Evolutionary conservation across 2,113 vertebrate species (phyloP).

Genomic region (Mandrillus leucophaeus): DNA sequence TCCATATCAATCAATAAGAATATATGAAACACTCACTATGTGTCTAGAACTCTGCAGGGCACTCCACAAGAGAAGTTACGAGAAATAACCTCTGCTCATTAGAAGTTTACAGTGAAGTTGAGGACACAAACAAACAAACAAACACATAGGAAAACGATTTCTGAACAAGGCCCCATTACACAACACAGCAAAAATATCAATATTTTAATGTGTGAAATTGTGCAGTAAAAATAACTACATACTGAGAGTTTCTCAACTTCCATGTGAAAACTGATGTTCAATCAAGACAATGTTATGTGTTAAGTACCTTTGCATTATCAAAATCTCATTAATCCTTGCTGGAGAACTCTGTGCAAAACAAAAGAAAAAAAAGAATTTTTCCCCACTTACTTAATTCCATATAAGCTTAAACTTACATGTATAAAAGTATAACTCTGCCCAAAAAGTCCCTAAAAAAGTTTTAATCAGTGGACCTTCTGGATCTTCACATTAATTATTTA

Average conservation of each 20-base stretch:
- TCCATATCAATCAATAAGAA: background rate
- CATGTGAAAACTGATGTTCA: background rate
- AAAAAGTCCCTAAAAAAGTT: background rate
- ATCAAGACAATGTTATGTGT: background rate
- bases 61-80: background rate
- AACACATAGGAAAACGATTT: background rate
- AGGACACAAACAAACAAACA: background rate
- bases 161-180: background rate
- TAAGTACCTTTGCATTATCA: slow-evolving; percentile 11
- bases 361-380: background rate
- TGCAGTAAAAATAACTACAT: background rate
- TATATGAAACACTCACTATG: background rate
- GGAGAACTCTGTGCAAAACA: background rate
- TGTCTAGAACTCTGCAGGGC: background rate
- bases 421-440: background rate
- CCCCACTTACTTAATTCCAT: background rate
- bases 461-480: background rate
- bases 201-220: background rate
- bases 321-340: slow-evolving; percentile 7
- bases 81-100: background rate
- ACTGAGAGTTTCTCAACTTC: background rate
- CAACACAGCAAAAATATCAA: background rate
- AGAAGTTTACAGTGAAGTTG: background rate
- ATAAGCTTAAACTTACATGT: background rate
- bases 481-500: slow-evolving; percentile 21